Base-by-base conservation (phyloP, 2,888 invertebrate species). In the Ceraclea dissimilis region DNA sequence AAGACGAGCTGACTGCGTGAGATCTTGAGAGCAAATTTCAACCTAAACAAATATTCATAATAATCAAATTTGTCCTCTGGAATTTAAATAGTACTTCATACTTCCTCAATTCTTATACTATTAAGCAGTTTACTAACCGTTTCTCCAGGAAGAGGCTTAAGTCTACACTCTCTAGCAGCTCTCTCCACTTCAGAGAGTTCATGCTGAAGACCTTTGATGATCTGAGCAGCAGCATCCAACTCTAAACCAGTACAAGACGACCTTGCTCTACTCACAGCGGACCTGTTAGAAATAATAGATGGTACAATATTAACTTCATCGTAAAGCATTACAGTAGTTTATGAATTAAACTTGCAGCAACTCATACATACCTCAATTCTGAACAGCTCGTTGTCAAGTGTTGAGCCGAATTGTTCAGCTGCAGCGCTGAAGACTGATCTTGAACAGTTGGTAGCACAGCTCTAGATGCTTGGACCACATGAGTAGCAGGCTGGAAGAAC, bases 91-190 rank as follows among this genome's bases (percentile, higher is more conserved):
- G 1, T 22, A 20, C 2, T n/a, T 51, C 10, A 18, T 39, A 21
- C 18, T 22, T 20, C 26, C 21, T 16, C 31, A 56, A 49, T 22
- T 2, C 17, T 26, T 26, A 26, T 26, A 26, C 10, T 4, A 6
- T 26, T 26, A 10, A 4, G 10, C 26, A 26, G 4, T 26, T 26
- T 10, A 63, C 73, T 70, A 61, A 85, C 82, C 16, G 87, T 88
- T 70, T 93, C 91, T 46, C 91, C 93, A 0, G 95, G 95, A 63
- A 95, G 72, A 0, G 94, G 93, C 58, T 84, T 77, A 43, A 96
- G 74, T 19, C 83, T 80, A 57, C 85, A 82, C 0, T 83, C 81
- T 22, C 84, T 75, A 0, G 90, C 88, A 0, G 91, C 88, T 59
- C 82, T 80, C 54, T 88, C 85, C 61, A 91, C 85, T 65, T 91